Base-by-base conservation (phyloP, 2,113 vertebrate genomes). In the Scytalopus superciliaris region DNA sequence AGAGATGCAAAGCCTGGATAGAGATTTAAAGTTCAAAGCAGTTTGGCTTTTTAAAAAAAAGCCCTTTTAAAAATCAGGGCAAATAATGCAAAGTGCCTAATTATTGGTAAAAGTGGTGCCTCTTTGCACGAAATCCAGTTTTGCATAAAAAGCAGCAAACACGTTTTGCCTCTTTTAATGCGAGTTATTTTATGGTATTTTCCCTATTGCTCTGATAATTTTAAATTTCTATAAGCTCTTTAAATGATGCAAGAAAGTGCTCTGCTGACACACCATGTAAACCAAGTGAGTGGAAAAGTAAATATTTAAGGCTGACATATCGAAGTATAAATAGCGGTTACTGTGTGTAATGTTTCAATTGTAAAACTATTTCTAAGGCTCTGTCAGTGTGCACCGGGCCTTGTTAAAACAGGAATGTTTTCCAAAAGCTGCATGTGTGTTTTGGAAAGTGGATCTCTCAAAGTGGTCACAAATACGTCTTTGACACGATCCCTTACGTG, bases 301-400 rank as follows among this genome's bases (percentile, higher is more conserved):
- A 96, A 95, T 97, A 93, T 93, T 94, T 93, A 92, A 87, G 83
- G 76, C 45, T 97, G 89, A 75, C 85, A 84, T 96, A 93, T 80
- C 75, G 68, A 84, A 92, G 83, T 93, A 90, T 96, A 95, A 95
- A 94, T 94, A 96, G 85, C 2, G 25, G 64, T 94, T 88, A 72
- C 88, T 93, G 44, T 78, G 85, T 80, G 76, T 93, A 78, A 78
- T 72, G 82, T 69, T 96, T 94, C 82, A 70, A 93, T 84, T 94
- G 85, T 92, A 50, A 89, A 89, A 84, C 66, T 84, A 89, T 90
- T 93, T 81, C 63, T 69, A 12, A 27, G 30, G 44, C 17, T 72
- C 40, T 78, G 10, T 67, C 44, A 84, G 68, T 35, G 17, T 47
- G 62, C 73, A 78, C 22, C 49, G 5, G 13, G 57, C 50, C 90